Percentiles rank a stretch among this genome's conserved stretches.
phyloP scores from a whole-genome alignment of 2,797 vertebrate genomes.

The Tokudaia tokunoshimensis region DNA sequence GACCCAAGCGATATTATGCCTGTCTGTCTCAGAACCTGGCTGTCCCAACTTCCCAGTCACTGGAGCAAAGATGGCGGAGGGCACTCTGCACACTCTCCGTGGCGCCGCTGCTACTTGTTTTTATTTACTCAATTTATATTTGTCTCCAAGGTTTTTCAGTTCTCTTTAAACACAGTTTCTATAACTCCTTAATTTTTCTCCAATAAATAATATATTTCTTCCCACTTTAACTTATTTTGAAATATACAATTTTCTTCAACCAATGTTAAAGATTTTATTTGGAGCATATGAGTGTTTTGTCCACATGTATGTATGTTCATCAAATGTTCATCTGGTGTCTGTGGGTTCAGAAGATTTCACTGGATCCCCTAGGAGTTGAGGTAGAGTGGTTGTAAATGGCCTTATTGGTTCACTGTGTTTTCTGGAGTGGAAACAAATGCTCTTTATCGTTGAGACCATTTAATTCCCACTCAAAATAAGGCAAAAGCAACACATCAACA shows the following conservation, averaged over 20 bases:
- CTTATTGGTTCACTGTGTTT: neutral
- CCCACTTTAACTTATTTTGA: neutral
- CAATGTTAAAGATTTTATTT: neutral
- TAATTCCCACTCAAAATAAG: neutral
- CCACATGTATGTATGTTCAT: neutral
- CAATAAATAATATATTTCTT: neutral
- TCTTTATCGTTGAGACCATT: neutral
- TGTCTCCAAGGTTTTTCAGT: neutral
- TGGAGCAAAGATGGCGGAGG: too few relatives aligned
- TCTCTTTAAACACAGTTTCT: neutral
- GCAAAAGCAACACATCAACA: neutral
- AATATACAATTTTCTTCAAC: neutral
- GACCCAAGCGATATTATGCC: too few relatives aligned
- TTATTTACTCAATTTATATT: neutral
- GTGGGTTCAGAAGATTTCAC: too few relatives aligned
- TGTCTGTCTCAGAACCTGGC: too few relatives aligned
- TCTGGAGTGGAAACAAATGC: neutral
- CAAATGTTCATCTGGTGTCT: neutral
- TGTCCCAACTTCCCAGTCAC: too few relatives aligned
- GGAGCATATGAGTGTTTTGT: neutral
- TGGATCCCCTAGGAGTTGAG: neutral
- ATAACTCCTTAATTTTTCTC: neutral
- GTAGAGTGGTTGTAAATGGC: too few relatives aligned
- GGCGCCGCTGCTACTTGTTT: too few relatives aligned
- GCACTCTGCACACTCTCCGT: too few relatives aligned